These are phyloP conservation scores for Halocynthia roretzi DNA, from an alignment of 23 tunicate species.

Conservation along the genomic window DNA sequence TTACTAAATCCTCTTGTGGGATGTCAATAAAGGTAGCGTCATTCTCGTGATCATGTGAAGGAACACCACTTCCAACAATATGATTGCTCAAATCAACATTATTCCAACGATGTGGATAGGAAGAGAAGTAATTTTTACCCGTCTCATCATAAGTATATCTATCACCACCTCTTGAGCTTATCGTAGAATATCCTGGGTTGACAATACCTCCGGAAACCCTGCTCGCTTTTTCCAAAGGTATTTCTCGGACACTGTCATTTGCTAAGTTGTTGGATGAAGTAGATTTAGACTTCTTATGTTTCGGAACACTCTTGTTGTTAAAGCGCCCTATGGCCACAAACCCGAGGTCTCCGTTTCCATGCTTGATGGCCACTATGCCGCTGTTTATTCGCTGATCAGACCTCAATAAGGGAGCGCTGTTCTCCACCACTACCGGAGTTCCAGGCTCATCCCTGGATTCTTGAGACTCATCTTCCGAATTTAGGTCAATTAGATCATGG, in stretches of 20 bases:
- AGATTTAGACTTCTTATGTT: neutral
- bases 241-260: neutral
- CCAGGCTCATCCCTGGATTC: too few species aligned
- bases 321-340: constrained; percentile 68
- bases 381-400: constrained; percentile 24
- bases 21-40: too few species aligned
- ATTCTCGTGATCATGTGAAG: too few species aligned
- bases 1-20: too few species aligned
- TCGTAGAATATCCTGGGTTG: constrained; percentile 19
- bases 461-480: too few species aligned
- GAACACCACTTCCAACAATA: neutral
- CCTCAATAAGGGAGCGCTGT: too few species aligned
- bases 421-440: too few species aligned
- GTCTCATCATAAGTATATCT: constrained; percentile 23
- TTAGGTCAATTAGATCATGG: too few species aligned
- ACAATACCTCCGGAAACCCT: constrained; percentile 12
- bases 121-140: constrained; percentile 8
- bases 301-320: neutral
- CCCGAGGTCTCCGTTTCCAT: constrained; percentile 38
- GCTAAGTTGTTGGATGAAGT: neutral
- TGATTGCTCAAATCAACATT: neutral
- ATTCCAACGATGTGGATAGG: neutral
- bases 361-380: constrained; percentile 53
- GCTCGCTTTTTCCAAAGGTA: neutral
- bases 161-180: neutral